Conservation (phyloP, 2,113 vertebrate genomes). For the Speoplatyrhinus poulsoni region DNA sequence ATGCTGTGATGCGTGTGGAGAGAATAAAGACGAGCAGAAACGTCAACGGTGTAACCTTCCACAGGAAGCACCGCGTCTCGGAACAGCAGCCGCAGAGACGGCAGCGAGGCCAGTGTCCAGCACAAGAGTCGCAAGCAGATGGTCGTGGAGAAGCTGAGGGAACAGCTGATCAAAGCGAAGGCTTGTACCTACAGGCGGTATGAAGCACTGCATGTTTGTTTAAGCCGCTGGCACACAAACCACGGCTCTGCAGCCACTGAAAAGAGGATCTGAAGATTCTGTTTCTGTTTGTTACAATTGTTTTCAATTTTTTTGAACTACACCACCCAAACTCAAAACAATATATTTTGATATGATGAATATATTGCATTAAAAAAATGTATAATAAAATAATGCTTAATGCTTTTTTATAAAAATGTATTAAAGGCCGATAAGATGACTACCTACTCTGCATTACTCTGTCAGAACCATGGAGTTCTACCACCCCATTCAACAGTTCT, state of each 20-base stretch:
- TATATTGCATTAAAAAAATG: not conserved
- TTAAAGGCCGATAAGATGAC: not conserved
- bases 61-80: constrained; percentile 89
- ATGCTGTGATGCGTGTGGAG: no score
- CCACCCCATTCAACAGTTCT: constrained; percentile 92
- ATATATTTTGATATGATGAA: not conserved
- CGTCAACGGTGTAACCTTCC: constrained; percentile 38
- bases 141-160: constrained; percentile 87
- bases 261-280: no score
- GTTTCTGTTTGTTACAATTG: no score
- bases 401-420: not conserved
- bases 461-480: constrained; percentile 88
- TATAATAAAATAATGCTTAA: not conserved
- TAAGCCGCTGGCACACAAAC: no score
- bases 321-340: no score
- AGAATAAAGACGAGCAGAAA: constrained; percentile 7
- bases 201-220: constrained; percentile 22
- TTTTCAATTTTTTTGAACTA: no score
- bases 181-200: constrained; percentile 87
- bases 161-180: constrained; percentile 89
- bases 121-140: constrained; percentile 89
- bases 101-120: constrained; percentile 84
- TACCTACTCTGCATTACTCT: not conserved
- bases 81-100: constrained; percentile 88
- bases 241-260: no score